Evolutionary conservation across 2,797 vertebrate genomes (phyloP).

Genomic region (Lithobates pipiens): DNA sequence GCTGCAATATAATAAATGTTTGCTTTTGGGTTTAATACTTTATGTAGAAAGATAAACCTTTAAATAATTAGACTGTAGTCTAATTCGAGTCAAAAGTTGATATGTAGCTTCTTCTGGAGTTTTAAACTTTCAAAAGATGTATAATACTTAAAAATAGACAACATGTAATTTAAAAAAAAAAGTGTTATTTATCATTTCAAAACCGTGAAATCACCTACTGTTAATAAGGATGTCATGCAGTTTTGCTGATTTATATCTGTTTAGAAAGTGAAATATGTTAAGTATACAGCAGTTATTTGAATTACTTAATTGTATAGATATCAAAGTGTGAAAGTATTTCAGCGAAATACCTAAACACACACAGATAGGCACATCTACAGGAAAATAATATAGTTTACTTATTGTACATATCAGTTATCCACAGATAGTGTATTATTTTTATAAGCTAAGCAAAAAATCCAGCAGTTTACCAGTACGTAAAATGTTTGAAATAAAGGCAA

Average conservation of each 20-base stretch:
- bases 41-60: too few species aligned
- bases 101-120: too few species aligned
- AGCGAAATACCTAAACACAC: background rate
- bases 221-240: slow-evolving; percentile 19
- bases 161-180: slow-evolving; percentile 22
- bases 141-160: background rate
- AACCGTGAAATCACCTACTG: slow-evolving; percentile 11
- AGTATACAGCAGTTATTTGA: background rate
- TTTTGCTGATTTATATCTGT: background rate
- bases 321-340: background rate
- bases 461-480: too few species aligned
- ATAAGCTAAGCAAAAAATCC: background rate
- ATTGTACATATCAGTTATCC: background rate
- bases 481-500: too few species aligned
- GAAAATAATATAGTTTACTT: background rate
- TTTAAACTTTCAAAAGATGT: background rate
- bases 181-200: slow-evolving; percentile 30
- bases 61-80: too few species aligned
- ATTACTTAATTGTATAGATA: background rate
- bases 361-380: background rate
- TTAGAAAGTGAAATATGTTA: background rate
- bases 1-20: too few species aligned
- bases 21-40: too few species aligned
- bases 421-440: background rate
- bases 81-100: too few species aligned